Conservation (phyloP, 2,797 vertebrate genomes). For the Gobionotothen gibberifrons region DNA sequence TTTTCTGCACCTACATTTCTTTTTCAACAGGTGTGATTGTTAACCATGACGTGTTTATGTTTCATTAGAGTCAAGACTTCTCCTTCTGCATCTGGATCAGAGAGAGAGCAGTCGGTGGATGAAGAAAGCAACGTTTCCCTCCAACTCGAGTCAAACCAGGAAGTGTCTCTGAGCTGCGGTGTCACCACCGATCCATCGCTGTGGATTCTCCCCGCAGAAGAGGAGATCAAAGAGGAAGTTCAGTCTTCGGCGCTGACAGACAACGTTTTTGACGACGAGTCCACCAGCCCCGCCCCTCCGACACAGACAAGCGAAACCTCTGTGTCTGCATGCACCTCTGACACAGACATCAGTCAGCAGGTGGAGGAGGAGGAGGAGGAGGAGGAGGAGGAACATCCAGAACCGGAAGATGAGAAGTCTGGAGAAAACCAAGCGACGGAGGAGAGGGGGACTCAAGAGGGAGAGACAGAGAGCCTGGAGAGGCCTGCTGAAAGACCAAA, state of each 20-base stretch:
- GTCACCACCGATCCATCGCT: slow-evolving; percentile 80
- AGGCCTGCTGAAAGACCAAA: slow-evolving; percentile 59
- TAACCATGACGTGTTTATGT: slow-evolving; percentile 3
- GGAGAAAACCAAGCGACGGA: slow-evolving; percentile 23
- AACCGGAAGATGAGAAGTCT: slow-evolving; percentile 35
- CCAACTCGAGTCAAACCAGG: slow-evolving; percentile 49
- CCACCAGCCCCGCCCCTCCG: slow-evolving; percentile 20
- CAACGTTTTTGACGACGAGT: slow-evolving; percentile 28
- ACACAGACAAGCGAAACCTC: slow-evolving; percentile 36
- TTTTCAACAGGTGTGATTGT: background rate
- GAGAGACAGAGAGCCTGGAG: slow-evolving; percentile 47
- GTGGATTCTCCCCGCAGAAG: slow-evolving; percentile 66
- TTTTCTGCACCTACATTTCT: too few species aligned
- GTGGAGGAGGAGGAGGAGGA: slow-evolving; percentile 42
- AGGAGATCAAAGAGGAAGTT: slow-evolving; percentile 47
- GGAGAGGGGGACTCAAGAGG: slow-evolving; percentile 50
- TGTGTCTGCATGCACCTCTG: slow-evolving; percentile 29
- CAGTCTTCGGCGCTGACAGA: slow-evolving; percentile 30
- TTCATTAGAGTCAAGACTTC: slow-evolving; percentile 46
- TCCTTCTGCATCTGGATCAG: slow-evolving; percentile 40
- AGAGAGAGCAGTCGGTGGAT: slow-evolving; percentile 59
- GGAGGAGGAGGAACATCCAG: slow-evolving; percentile 42
- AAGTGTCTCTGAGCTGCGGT: slow-evolving; percentile 78
- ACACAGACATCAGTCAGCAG: slow-evolving; percentile 48
- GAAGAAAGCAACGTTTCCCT: slow-evolving; percentile 43